These are phyloP conservation scores for Neodon shergylaensis DNA, from an alignment of 2,113 vertebrate genomes.

Conservation along the genomic window DNA sequence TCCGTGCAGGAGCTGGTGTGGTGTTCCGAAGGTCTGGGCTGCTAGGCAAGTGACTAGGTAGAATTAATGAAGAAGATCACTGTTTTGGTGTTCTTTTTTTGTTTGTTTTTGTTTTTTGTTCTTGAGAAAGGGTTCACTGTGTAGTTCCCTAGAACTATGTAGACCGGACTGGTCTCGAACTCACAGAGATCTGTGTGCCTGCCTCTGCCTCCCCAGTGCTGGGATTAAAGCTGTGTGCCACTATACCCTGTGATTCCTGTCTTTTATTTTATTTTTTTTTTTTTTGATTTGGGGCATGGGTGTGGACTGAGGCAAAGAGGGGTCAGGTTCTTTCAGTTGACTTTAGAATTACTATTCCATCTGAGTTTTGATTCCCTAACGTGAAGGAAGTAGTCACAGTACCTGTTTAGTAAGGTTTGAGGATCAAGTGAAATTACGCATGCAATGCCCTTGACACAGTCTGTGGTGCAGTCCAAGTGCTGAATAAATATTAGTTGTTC, in stretches of 20 bases:
- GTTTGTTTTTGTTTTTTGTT: background rate
- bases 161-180: background rate
- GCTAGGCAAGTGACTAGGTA: background rate
- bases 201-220: background rate
- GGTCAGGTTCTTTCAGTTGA: background rate
- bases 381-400: slow-evolving; percentile 36
- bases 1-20: background rate
- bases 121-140: background rate
- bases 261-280: slow-evolving; percentile 21
- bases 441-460: slow-evolving; percentile 60
- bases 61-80: background rate
- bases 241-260: background rate
- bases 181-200: background rate
- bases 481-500: slow-evolving; percentile 77
- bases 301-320: background rate
- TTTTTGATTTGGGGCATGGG: background rate
- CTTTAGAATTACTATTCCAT: background rate
- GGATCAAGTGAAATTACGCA: slow-evolving; percentile 55
- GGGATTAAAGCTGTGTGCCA: background rate
- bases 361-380: slow-evolving; percentile 43
- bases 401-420: slow-evolving; percentile 39
- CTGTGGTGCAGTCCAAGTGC: slow-evolving; percentile 21
- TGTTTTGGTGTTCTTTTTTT: background rate
- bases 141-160: background rate
- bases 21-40: background rate